Evolutionary conservation across 2,113 vertebrate species (phyloP).

Genomic region (Beaufortia kweichowensis): DNA sequence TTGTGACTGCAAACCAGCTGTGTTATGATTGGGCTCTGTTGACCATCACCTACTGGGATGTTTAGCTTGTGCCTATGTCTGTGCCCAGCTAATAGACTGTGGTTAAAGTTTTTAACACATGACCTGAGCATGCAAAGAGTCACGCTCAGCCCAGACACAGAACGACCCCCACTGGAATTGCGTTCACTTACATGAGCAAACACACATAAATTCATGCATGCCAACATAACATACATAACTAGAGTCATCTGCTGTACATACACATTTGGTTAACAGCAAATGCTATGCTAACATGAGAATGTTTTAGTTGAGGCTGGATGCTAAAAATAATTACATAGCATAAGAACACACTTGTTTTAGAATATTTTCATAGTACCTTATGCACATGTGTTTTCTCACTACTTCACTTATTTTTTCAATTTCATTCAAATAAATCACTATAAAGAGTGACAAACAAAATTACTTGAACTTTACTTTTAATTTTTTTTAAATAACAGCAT

Average conservation of each 20-base stretch:
- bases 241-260: neutral
- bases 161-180: neutral
- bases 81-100: slow-evolving; percentile 48
- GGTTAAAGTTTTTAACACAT: slow-evolving; percentile 28
- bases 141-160: slow-evolving; percentile 26
- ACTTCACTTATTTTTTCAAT: too few relatives aligned
- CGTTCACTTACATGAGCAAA: neutral
- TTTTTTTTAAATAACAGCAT: too few relatives aligned
- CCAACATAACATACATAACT: neutral
- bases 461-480: too few relatives aligned
- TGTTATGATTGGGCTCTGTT: slow-evolving; percentile 57
- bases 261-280: slow-evolving; percentile 2
- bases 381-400: too few relatives aligned
- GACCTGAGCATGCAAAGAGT: slow-evolving; percentile 48
- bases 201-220: neutral
- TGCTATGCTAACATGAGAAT: too few relatives aligned
- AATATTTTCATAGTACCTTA: too few relatives aligned
- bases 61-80: slow-evolving; percentile 54
- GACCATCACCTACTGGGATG: slow-evolving; percentile 52
- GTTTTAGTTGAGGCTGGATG: neutral
- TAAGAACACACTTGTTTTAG: too few relatives aligned
- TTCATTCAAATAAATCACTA: too few relatives aligned
- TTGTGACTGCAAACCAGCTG: slow-evolving; percentile 52
- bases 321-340: too few relatives aligned
- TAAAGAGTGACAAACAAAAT: too few relatives aligned